These are phyloP conservation scores for Zaprionus inermis DNA, from an alignment of 1,140 invertebrate genomes.

Conservation along the genomic window DNA sequence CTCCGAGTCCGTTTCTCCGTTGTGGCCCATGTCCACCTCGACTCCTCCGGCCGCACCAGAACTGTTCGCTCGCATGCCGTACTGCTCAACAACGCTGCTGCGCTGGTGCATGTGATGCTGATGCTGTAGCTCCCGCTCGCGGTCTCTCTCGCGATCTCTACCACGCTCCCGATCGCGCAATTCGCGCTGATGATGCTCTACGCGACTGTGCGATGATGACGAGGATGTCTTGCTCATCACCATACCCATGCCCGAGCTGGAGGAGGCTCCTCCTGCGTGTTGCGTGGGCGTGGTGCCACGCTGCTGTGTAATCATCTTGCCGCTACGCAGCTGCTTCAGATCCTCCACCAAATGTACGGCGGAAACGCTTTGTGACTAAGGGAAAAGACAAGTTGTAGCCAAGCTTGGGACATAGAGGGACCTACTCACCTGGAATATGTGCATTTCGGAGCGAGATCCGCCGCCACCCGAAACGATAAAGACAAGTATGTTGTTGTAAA, in stretches of 20 bases:
- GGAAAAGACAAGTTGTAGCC: background rate
- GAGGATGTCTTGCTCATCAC: conserved; percentile 84
- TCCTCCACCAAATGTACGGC: conserved; percentile 95
- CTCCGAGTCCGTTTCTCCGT: conserved; percentile 85
- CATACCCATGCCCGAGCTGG: conserved; percentile 58
- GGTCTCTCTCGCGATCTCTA: conserved; percentile 62
- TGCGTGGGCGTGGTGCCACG: conserved; percentile 84
- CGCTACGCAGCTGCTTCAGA: conserved; percentile 91
- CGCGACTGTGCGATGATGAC: conserved; percentile 66
- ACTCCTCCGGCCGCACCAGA: conserved; percentile 35
- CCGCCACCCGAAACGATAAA: conserved; percentile 93
- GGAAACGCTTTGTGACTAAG: conserved; percentile 91
- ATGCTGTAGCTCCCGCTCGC: conserved; percentile 59
- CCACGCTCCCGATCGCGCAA: conserved; percentile 55
- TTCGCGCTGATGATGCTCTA: conserved; percentile 62
- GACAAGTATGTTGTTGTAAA: conserved; percentile 99
- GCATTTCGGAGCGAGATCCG: conserved; percentile 94
- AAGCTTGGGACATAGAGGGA: background rate
- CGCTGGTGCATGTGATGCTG: conserved; percentile 63
- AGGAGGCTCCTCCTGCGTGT: conserved; percentile 48
- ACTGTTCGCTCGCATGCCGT: conserved; percentile 47
- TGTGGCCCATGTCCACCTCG: conserved; percentile 58
- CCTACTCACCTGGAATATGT: conserved; percentile 95
- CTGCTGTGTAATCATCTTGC: conserved; percentile 87
- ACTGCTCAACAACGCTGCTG: conserved; percentile 68